Evolutionary conservation across 2,113 vertebrate species (phyloP).

Genomic region (Microcebus murinus): DNA sequence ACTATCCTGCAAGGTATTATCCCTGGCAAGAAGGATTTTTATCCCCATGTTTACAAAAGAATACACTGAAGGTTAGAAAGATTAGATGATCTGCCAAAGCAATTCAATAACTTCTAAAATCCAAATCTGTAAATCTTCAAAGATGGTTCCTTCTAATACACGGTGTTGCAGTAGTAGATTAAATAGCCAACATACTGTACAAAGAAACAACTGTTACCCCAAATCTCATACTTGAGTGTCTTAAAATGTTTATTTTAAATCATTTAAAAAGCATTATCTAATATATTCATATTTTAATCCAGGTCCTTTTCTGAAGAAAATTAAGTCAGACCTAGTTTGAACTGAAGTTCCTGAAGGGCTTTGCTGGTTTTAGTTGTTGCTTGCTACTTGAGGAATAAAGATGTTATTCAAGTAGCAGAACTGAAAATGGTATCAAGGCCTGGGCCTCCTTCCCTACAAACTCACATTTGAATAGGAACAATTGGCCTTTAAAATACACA

Average conservation of each 20-base stretch:
- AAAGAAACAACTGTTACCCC: neutral
- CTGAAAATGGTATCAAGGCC: slow-evolving; percentile 32
- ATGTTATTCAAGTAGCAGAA: slow-evolving; percentile 34
- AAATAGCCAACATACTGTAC: neutral
- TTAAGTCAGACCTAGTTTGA: neutral
- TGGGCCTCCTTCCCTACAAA: slow-evolving; percentile 34
- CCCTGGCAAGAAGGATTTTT: neutral
- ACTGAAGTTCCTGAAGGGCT: neutral
- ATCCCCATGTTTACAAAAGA: neutral
- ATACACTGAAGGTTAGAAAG: slow-evolving; percentile 2
- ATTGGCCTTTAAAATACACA: slow-evolving; percentile 59
- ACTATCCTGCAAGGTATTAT: neutral
- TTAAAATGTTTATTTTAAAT: slow-evolving; percentile 50
- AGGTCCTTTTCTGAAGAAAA: slow-evolving; percentile 34
- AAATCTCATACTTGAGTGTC: neutral
- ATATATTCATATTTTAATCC: neutral
- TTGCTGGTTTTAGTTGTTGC: neutral
- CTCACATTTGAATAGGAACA: slow-evolving; percentile 60
- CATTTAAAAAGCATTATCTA: neutral
- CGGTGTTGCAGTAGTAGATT: neutral
- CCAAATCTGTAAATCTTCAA: neutral
- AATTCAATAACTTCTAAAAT: neutral
- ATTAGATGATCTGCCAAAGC: neutral
- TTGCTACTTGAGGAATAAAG: slow-evolving; percentile 50
- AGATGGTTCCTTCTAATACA: neutral